phyloP scores from a whole-genome alignment of 2,797 vertebrate species.

The Pelobates cultripes region DNA sequence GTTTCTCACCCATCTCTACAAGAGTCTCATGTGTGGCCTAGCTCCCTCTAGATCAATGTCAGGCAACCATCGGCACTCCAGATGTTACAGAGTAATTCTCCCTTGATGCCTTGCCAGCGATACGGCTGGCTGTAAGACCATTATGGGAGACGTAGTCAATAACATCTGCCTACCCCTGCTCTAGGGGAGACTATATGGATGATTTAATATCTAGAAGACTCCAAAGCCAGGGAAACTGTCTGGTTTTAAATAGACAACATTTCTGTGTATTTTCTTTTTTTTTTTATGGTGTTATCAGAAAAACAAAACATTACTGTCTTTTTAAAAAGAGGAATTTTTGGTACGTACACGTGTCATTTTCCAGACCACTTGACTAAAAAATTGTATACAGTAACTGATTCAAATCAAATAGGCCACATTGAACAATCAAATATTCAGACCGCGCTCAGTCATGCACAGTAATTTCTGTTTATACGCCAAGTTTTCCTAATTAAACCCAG shows the following conservation, averaged over 20 bases:
- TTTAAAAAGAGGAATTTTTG: constrained; percentile 14
- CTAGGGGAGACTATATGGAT: too few relatives aligned
- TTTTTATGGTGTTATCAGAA: neutral
- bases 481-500: constrained; percentile 48
- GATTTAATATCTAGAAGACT: too few relatives aligned
- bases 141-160: too few relatives aligned
- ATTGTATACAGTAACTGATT: constrained; percentile 11
- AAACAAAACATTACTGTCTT: neutral
- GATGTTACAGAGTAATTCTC: too few relatives aligned
- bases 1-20: too few relatives aligned
- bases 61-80: too few relatives aligned
- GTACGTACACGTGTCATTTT: constrained; percentile 19
- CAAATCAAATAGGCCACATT: constrained; percentile 19
- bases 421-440: constrained; percentile 24
- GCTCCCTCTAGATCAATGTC: too few relatives aligned
- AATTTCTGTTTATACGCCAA: constrained; percentile 26
- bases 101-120: too few relatives aligned
- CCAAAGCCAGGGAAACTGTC: neutral
- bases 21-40: too few relatives aligned
- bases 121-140: too few relatives aligned
- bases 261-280: too few relatives aligned
- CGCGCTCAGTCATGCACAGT: constrained; percentile 36
- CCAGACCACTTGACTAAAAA: constrained; percentile 8
- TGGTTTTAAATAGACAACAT: neutral
- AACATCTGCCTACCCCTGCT: too few relatives aligned